These are phyloP conservation scores for Lobophora halterata DNA, from an alignment of 2,888 invertebrate genomes.

Conservation along the genomic window DNA sequence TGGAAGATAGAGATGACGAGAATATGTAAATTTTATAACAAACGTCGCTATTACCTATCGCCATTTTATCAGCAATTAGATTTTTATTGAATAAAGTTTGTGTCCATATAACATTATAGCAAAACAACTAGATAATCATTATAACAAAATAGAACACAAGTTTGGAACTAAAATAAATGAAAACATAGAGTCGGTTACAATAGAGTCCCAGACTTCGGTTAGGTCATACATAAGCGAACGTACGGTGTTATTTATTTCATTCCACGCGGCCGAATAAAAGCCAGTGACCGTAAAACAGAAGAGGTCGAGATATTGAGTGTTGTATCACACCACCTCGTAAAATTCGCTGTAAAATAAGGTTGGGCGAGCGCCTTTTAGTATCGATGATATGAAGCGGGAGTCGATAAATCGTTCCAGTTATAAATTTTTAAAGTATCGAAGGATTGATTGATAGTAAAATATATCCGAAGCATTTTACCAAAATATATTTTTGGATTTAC, in stretches of 20 bases:
- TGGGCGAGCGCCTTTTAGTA: conserved; percentile 8
- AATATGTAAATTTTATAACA: too few species aligned
- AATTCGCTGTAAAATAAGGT: conserved; percentile 27
- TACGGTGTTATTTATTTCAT: conserved; percentile 39
- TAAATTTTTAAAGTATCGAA: not conserved
- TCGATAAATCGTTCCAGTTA: conserved; percentile 11
- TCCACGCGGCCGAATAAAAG: conserved; percentile 56
- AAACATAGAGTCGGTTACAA: too few species aligned
- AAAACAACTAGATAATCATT: too few species aligned
- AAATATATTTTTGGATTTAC: too few species aligned
- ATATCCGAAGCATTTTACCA: not conserved
- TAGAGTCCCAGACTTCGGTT: too few species aligned
- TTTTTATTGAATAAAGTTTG: too few species aligned
- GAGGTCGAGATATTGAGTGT: conserved; percentile 69
- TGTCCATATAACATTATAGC: too few species aligned
- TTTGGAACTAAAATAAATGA: too few species aligned
- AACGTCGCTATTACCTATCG: too few species aligned
- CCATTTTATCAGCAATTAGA: too few species aligned
- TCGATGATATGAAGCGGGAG: conserved; percentile 17
- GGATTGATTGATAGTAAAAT: not conserved
- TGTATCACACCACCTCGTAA: conserved; percentile 40
- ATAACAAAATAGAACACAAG: too few species aligned
- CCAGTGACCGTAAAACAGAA: conserved; percentile 67
- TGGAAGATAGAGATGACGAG: too few species aligned
- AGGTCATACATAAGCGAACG: conserved; percentile 1